Evolutionary conservation across 2,113 vertebrate genomes (phyloP), one percentile per base, ranked within the genome.

Genomic region (Stigmatopora argus): DNA sequence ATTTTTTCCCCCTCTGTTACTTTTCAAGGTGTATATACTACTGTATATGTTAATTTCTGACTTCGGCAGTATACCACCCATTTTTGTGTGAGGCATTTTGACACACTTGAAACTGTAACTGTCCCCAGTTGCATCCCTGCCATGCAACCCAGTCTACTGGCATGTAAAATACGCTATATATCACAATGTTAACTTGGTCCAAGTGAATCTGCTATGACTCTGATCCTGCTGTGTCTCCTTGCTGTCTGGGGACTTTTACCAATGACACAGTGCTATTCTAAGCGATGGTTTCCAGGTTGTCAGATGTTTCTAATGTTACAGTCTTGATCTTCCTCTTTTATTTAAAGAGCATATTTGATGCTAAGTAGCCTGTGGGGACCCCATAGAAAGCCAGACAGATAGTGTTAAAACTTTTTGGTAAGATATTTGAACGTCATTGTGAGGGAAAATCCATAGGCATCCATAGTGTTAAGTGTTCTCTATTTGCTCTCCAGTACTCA

Each of bases 101-200:
- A 79, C 78, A 17, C 64, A 45, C 38, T 47, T n/a, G 62, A 81
- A 79, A 80, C 78, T 84, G 77, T 62, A 69, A 26, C 58, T 0
- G 65, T 78, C 75, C 63, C 69, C 78, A 67, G 52, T 35, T 14
- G 53, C 64, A 67, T 56, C 67, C 77, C 60, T 60, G 55, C 75
- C 44, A 55, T 80, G 80, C 80, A 78, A 79, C 73, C 74, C 35
- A 67, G 81, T 73, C 78, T 66, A 26, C 72, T 68, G 81, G 76
- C 77, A 85, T 74, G 74, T 64, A 23, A 73, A 63, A 75, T 74
- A 80, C 23, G 77, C 73, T 77, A 65, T 41, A 31, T 60, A 59
- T 63, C 73, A 55, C 63, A 74, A 82, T 38, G 67, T 57, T n/a
- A 73, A 66, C 60, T 51, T 41, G 35, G 77, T 78, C 78, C 75